Evolutionary conservation across 2,797 vertebrate genomes (phyloP).

Genomic region (Falco novaeseelandiae): DNA sequence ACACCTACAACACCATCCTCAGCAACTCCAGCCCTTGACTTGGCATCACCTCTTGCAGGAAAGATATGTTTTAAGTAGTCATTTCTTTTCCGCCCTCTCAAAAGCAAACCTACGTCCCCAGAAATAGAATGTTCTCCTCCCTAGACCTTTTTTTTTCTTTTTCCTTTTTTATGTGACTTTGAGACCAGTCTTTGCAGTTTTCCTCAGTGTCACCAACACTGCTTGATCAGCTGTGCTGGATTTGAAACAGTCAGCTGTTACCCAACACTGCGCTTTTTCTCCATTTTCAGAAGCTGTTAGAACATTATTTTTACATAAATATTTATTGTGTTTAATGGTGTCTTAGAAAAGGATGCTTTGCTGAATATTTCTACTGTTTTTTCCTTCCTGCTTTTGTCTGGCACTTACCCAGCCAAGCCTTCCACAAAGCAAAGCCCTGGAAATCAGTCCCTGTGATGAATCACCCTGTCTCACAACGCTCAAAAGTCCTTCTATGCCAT

Average conservation of each 20-base stretch:
- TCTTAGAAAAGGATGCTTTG: background rate
- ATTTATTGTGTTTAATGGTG: background rate
- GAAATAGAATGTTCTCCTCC: background rate
- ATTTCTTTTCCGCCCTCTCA: background rate
- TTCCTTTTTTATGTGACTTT: background rate
- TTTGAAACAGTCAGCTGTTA: background rate
- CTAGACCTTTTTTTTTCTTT: background rate
- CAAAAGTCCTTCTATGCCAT: background rate
- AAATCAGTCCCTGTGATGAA: slow-evolving; percentile 15
- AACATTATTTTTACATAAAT: background rate
- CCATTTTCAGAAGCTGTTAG: background rate
- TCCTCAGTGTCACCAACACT: background rate
- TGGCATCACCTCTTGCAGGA: background rate
- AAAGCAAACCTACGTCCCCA: background rate
- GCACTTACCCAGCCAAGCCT: background rate
- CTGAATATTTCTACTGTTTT: background rate
- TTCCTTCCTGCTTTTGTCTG: background rate
- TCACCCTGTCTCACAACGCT: background rate
- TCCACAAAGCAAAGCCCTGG: background rate
- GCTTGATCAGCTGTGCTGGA: background rate
- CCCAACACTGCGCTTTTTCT: background rate
- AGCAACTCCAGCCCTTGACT: background rate
- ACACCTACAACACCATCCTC: background rate
- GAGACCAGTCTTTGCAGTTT: background rate
- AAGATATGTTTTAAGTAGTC: background rate